Percentiles rank a stretch among this genome's conserved stretches.
Conservation (phyloP, 2,113 vertebrate genomes). For the Nibea coibor region DNA sequence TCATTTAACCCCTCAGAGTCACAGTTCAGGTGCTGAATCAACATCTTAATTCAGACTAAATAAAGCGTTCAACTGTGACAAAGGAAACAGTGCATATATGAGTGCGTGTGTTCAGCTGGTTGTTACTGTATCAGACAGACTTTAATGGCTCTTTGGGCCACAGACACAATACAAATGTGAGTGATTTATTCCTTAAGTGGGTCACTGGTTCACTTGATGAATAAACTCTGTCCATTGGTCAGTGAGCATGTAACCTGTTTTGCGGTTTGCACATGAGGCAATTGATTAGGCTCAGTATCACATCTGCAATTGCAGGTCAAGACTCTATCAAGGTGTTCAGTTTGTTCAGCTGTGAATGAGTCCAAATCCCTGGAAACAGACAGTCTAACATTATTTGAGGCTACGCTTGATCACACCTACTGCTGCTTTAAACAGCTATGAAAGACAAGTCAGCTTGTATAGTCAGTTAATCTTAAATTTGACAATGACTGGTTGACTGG, state of each 20-base stretch:
- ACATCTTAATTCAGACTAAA: conserved; percentile 31
- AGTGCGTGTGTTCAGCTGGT: conserved; percentile 2
- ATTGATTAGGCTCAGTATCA: conserved; percentile 30
- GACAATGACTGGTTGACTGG: not conserved
- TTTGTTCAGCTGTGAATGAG: conserved; percentile 30
- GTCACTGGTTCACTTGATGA: conserved; percentile 38
- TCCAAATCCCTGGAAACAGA: conserved; percentile 26
- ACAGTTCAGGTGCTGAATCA: conserved; percentile 10
- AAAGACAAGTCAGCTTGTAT: conserved; percentile 4
- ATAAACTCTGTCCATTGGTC: conserved; percentile 31
- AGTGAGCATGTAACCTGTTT: conserved; percentile 31
- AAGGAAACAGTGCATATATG: conserved; percentile 12
- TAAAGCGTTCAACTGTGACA: conserved; percentile 21
- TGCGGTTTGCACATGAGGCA: conserved; percentile 32
- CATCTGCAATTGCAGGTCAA: conserved; percentile 18
- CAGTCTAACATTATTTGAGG: not conserved
- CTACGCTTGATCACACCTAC: not conserved
- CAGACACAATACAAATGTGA: conserved; percentile 17
- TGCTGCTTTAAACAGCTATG: conserved; percentile 7
- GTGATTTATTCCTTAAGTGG: conserved; percentile 35
- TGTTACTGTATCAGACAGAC: conserved; percentile 5
- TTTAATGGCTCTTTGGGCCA: conserved; percentile 4
- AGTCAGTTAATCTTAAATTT: conserved; percentile 1
- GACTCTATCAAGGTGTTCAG: conserved; percentile 23
- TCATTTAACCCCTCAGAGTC: conserved; percentile 10